phyloP scores from a whole-genome alignment of 1,140 invertebrate species.

The Penaeus japonicus region DNA sequence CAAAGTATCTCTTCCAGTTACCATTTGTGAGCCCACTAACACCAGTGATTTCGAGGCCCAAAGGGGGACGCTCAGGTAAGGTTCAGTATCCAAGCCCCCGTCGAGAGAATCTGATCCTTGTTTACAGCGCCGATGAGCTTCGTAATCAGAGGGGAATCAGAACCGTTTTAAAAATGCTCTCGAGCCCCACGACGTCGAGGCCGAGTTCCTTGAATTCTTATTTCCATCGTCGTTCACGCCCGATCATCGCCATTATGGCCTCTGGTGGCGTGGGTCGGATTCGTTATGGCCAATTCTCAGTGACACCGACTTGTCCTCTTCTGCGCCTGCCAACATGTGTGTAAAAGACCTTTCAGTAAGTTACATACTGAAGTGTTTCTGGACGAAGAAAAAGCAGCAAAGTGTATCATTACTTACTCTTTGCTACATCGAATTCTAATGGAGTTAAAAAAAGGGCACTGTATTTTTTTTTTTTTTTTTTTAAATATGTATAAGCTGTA shows the following conservation, averaged over 20 bases:
- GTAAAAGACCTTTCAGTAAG: too few relatives aligned
- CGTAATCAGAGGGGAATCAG: conserved; percentile 4
- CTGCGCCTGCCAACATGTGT: too few relatives aligned
- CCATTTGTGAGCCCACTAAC: conserved; percentile 36
- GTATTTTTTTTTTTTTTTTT: too few relatives aligned
- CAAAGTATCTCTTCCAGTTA: conserved; percentile 26
- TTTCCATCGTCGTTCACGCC: conserved; percentile 45
- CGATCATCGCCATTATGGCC: conserved; percentile 26
- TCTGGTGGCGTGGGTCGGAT: not conserved
- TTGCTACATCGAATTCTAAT: too few relatives aligned
- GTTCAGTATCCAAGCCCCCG: not conserved
- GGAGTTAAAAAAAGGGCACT: too few relatives aligned
- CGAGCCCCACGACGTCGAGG: not conserved
- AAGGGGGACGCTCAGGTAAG: not conserved
- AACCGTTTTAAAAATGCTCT: conserved; percentile 38
- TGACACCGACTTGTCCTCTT: too few relatives aligned
- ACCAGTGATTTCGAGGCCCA: conserved; percentile 27
- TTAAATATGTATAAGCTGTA: too few relatives aligned
- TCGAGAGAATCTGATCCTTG: conserved; percentile 34
- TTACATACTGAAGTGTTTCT: too few relatives aligned
- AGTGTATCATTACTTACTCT: too few relatives aligned
- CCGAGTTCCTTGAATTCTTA: conserved; percentile 29
- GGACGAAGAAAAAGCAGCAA: too few relatives aligned
- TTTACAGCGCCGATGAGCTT: conserved; percentile 7
- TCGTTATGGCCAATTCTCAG: not conserved